Evolutionary conservation across 2,113 vertebrate species (phyloP).

Genomic region (Nerophis ophidion): DNA sequence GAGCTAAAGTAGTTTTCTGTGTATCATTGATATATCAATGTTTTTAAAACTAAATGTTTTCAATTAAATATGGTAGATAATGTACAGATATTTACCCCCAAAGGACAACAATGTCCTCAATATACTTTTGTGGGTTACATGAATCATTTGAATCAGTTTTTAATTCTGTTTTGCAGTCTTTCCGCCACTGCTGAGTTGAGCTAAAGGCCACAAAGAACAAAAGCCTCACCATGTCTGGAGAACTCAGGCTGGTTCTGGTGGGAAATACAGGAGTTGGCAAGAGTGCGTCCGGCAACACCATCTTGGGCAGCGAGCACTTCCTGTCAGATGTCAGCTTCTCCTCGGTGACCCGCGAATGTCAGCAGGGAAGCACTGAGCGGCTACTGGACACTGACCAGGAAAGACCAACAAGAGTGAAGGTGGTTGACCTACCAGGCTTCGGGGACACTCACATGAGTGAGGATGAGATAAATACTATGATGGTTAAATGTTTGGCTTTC

Average conservation of each 20-base stretch:
- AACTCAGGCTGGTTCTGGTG: conserved; percentile 69
- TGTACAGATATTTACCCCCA: too few relatives aligned
- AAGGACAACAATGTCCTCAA: too few relatives aligned
- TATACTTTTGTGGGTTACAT: too few relatives aligned
- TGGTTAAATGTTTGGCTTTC: conserved; percentile 64
- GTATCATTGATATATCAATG: too few relatives aligned
- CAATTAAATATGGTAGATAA: too few relatives aligned
- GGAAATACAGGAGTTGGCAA: conserved; percentile 73
- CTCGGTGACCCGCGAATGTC: conserved; percentile 64
- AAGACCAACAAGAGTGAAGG: conserved; percentile 39
- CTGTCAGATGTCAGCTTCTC: conserved; percentile 59
- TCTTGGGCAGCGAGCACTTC: conserved; percentile 62
- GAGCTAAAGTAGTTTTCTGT: too few relatives aligned
- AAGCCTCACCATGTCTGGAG: conserved; percentile 26
- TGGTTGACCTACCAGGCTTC: conserved; percentile 75
- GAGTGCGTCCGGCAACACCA: conserved; percentile 74
- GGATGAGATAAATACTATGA: conserved; percentile 54
- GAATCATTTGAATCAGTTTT: too few relatives aligned
- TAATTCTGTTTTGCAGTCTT: neutral
- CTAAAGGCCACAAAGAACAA: neutral
- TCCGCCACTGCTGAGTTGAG: conserved; percentile 1
- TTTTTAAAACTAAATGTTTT: too few relatives aligned
- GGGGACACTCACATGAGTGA: conserved; percentile 63
- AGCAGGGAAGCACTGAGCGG: conserved; percentile 43
- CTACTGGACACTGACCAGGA: conserved; percentile 1